phyloP scores from a whole-genome alignment of 1,140 invertebrate species.

The Chironomus tepperi region DNA sequence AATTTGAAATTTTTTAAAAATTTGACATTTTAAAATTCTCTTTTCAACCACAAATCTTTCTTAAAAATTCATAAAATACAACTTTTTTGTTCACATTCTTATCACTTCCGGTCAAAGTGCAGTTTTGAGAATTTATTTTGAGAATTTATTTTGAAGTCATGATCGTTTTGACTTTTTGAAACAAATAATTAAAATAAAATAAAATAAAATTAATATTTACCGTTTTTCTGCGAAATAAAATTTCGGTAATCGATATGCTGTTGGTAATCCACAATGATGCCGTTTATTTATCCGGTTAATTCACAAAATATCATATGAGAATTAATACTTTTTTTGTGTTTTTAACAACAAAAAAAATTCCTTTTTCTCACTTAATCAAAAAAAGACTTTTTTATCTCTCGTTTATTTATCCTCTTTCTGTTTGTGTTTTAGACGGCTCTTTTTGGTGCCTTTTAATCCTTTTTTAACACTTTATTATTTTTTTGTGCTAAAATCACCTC shows the following conservation, averaged over 20 bases:
- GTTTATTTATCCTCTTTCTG: background rate
- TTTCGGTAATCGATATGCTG: slow-evolving; percentile 22
- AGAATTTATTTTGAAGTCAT: too few species aligned
- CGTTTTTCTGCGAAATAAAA: slow-evolving; percentile 22
- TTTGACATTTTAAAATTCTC: too few species aligned
- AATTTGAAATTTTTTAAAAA: too few species aligned
- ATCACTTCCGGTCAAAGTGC: background rate
- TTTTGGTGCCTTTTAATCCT: background rate
- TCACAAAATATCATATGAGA: slow-evolving; percentile 11
- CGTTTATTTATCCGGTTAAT: slow-evolving; percentile 16
- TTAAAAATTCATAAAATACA: too few species aligned
- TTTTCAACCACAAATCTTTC: too few species aligned
- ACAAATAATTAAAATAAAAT: too few species aligned
- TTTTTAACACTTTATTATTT: background rate
- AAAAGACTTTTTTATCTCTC: background rate
- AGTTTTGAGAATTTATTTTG: background rate
- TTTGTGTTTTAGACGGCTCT: background rate
- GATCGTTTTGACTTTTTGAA: too few species aligned
- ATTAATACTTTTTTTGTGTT: too few species aligned
- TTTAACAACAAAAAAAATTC: background rate
- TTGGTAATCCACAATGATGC: slow-evolving; percentile 21
- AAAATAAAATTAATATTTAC: background rate
- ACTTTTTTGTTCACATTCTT: background rate
- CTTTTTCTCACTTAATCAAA: background rate
- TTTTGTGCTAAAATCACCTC: background rate